Conservation (phyloP, 2,797 vertebrate species). For the Geotria australis region DNA sequence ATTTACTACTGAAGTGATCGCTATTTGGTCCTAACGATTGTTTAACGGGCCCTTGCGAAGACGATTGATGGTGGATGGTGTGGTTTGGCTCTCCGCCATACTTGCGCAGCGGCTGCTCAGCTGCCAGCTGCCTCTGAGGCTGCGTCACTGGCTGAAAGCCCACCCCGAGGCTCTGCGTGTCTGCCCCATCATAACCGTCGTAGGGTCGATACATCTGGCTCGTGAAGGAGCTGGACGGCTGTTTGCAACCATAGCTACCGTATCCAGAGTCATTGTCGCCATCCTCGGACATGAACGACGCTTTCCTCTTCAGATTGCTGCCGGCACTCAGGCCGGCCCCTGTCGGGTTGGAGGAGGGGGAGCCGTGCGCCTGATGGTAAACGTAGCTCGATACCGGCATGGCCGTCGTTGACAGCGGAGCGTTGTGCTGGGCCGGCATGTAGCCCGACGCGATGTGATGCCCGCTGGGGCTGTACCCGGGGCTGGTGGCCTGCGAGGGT, state of each 20-base stretch:
- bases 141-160: not conserved
- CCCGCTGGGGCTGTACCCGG: not conserved
- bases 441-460: not conserved
- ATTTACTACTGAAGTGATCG: not conserved
- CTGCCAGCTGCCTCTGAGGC: not conserved
- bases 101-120: not conserved
- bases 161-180: not conserved
- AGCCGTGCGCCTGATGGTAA: not conserved
- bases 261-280: not conserved
- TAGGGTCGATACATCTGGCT: not conserved
- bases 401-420: not conserved
- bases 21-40: not conserved
- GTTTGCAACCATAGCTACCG: not conserved
- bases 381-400: not conserved
- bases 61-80: not conserved
- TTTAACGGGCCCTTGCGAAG: not conserved
- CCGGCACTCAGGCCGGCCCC: not conserved
- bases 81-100: not conserved
- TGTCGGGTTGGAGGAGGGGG: not conserved
- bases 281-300: not conserved
- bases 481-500: not conserved
- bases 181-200: not conserved
- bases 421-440: not conserved
- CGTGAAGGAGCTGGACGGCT: not conserved
- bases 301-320: not conserved